phyloP scores from a whole-genome alignment of 2,797 vertebrate species.

The Orestias chungarensis region DNA sequence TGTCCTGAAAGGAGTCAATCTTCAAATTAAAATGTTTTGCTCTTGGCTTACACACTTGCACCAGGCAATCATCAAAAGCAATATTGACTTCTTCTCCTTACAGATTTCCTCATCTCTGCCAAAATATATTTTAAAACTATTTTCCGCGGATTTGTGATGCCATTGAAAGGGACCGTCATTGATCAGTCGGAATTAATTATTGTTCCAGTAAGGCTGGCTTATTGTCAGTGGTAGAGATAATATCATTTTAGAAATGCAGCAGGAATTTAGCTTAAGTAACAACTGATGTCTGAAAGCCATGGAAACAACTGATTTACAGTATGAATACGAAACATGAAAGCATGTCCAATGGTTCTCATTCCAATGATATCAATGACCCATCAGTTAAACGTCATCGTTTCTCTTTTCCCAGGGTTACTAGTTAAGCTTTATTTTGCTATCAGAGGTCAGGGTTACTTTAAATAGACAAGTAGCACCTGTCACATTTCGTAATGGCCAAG shows the following conservation, averaged over 20 bases:
- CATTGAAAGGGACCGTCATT: background rate
- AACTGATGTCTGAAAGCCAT: background rate
- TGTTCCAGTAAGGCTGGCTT: background rate
- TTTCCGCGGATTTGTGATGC: background rate
- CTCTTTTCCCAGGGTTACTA: too few relatives aligned
- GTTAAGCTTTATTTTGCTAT: too few relatives aligned
- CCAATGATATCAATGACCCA: background rate
- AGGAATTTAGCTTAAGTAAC: background rate
- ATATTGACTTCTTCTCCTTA: background rate
- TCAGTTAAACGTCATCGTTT: background rate
- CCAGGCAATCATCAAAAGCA: background rate
- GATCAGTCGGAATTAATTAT: background rate
- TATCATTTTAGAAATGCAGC: background rate
- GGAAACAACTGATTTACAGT: background rate
- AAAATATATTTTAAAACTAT: background rate
- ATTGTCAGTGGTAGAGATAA: background rate
- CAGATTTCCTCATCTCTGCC: background rate
- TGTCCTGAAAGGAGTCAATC: background rate
- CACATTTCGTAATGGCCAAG: too few relatives aligned
- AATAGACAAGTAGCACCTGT: too few relatives aligned
- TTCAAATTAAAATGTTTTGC: background rate
- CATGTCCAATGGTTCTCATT: background rate
- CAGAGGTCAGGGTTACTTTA: too few relatives aligned
- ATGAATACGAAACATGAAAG: background rate
- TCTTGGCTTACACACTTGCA: background rate